A percentile compares a stretch with the other conserved stretches of the same genome.
phyloP scores from a whole-genome alignment of 35 echinoderm and acorn worm genomes.

The Acanthaster planci region DNA sequence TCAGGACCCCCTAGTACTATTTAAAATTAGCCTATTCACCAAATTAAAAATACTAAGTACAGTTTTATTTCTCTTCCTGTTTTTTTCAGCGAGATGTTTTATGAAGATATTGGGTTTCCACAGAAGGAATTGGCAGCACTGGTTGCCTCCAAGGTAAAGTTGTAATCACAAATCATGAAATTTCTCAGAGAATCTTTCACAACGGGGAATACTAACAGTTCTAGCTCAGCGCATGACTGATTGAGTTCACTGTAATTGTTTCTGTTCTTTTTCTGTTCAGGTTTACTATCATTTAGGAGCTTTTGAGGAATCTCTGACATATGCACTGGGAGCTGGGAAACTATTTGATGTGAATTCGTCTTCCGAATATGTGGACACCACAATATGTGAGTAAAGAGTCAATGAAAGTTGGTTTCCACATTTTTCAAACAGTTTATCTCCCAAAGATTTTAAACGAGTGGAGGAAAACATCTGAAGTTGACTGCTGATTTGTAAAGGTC shows the following conservation, averaged over 20 bases:
- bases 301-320: constrained; percentile 96
- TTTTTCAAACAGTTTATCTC: too few species aligned
- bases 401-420: not conserved
- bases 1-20: too few species aligned
- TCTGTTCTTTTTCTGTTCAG: constrained; percentile 39
- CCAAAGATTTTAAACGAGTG: too few species aligned
- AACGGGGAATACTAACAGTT: not conserved
- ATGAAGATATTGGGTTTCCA: constrained; percentile 90
- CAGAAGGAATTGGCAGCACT: constrained; percentile 86
- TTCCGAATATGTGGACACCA: constrained; percentile 85
- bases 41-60: not conserved
- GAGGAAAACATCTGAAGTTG: too few species aligned
- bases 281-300: constrained; percentile 97
- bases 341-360: constrained; percentile 89
- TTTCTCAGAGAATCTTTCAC: not conserved
- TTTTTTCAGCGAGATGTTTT: constrained; percentile 80
- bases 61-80: not conserved
- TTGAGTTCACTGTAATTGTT: not conserved
- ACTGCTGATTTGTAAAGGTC: too few species aligned
- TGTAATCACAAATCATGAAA: not conserved
- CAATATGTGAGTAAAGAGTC: constrained; percentile 73
- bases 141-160: constrained; percentile 84
- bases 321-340: constrained; percentile 88
- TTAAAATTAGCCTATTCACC: too few species aligned
- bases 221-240: not conserved